phyloP scores from a whole-genome alignment of 2,797 vertebrate species.

The Tragopan temminckii region DNA sequence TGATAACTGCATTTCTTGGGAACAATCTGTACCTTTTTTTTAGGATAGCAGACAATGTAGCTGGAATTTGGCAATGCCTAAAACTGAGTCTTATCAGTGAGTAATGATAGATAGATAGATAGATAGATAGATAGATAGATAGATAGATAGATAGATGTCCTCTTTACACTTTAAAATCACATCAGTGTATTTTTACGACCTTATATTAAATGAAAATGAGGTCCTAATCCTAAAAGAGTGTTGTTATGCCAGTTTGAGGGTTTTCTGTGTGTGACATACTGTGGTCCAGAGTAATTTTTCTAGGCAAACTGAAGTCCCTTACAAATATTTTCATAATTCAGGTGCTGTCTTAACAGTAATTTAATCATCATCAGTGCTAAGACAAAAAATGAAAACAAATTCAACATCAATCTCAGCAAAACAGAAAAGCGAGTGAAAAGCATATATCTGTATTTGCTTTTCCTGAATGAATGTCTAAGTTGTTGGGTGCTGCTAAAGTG shows the following conservation, averaged over 20 bases:
- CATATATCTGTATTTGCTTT: neutral
- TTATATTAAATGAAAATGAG: neutral
- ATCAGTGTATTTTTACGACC: neutral
- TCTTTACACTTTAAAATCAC: accelerated
- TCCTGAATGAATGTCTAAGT: neutral
- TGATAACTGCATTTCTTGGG: neutral
- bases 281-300: neutral
- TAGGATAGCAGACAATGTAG: neutral
- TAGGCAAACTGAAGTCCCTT: neutral
- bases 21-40: accelerated
- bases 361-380: neutral
- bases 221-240: neutral
- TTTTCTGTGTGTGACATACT: neutral
- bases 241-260: neutral
- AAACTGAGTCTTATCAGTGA: neutral
- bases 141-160: neutral
- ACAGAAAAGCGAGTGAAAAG: neutral
- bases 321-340: neutral
- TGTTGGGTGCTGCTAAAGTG: neutral
- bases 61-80: neutral
- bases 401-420: neutral
- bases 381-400: neutral
- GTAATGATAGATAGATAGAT: neutral
- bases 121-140: no score
- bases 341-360: neutral